Base-by-base conservation (phyloP, 2,113 vertebrate genomes). In the Oxyura jamaicensis region DNA sequence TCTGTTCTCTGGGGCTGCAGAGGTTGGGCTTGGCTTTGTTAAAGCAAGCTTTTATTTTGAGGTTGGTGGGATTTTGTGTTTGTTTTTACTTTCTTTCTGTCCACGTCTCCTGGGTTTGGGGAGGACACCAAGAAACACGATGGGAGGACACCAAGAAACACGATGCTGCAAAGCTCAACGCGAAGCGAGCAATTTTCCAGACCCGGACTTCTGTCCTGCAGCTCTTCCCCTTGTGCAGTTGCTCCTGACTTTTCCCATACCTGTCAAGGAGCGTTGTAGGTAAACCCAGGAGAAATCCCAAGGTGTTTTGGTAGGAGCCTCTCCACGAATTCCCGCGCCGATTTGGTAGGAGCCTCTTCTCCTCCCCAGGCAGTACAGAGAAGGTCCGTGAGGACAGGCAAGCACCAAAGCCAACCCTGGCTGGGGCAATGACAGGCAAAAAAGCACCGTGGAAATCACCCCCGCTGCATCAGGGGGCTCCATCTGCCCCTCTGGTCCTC, bases 141-240 rank as follows among this genome's bases (percentile, higher is more conserved):
- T 1, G 8, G 21, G 48, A 56, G 31, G 6, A 36, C 20, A 25
- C 21, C 33, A 36, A 42, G 56, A 50, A 76, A 63, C 35, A n/a
- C 8, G 31, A 44, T 21, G 16, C 35, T 29, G 8, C 77, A 50
- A 56, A 69, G 33, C 1, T n/a, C 8, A 17, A n/a, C 0, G 1
- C 5, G 19, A 14, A 25, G 72, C 35, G 6, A 35, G 19, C 33
- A 15, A 25, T 13, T 41, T 66, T 53, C 33, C 53, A 31, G 21
- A 5, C 29, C 23, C 25, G 4, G 3, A 9, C n/a, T 28, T 39
- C 52, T 77, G 2, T 7, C 55, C 10, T 42, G 36, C 39, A 33
- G 11, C 44, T 73, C 66, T 25, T 23, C 11, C 35, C 59, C 79
- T n/a, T 5, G 15, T 7, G 22, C 10, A 8, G 26, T 13, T 83